Conservation (phyloP, 2,113 vertebrate genomes). For the Malurus elegans region DNA sequence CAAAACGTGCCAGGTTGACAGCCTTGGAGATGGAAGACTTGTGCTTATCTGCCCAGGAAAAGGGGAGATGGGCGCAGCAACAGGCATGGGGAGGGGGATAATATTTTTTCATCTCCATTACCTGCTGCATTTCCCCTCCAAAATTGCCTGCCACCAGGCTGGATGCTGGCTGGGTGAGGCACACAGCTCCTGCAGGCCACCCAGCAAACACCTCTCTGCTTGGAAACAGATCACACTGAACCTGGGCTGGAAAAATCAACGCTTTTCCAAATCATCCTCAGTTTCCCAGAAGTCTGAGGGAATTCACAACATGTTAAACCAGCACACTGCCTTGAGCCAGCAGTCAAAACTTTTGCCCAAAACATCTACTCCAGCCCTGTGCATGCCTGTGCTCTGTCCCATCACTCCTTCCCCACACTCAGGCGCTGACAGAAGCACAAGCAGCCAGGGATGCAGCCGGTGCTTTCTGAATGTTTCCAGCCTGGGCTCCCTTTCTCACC, state of each 20-base stretch:
- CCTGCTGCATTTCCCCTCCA: not conserved
- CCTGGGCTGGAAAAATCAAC: not conserved
- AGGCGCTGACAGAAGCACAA: fast-evolving
- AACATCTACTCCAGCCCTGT: not conserved
- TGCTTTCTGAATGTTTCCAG: not conserved
- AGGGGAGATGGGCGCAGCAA: not conserved
- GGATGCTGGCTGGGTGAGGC: not conserved
- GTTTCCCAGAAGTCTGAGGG: not conserved
- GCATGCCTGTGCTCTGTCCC: not conserved
- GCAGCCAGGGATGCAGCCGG: not conserved
- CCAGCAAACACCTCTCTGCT: not conserved
- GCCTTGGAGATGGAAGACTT: not conserved
- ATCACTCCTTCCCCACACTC: not conserved
- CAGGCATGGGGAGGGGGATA: not conserved
- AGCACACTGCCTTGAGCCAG: not conserved
- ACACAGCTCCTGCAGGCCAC: fast-evolving
- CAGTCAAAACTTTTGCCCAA: not conserved
- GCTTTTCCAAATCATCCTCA: not conserved
- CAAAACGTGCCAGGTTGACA: not conserved
- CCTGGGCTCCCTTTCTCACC: constrained; percentile 21
- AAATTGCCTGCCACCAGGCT: not conserved
- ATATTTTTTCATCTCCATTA: not conserved
- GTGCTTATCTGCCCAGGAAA: not conserved
- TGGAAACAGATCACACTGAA: not conserved
- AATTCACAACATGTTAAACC: not conserved